Evolutionary conservation across 2,888 invertebrate species (phyloP).

Genomic region (Acanthosepion esculentum): DNA sequence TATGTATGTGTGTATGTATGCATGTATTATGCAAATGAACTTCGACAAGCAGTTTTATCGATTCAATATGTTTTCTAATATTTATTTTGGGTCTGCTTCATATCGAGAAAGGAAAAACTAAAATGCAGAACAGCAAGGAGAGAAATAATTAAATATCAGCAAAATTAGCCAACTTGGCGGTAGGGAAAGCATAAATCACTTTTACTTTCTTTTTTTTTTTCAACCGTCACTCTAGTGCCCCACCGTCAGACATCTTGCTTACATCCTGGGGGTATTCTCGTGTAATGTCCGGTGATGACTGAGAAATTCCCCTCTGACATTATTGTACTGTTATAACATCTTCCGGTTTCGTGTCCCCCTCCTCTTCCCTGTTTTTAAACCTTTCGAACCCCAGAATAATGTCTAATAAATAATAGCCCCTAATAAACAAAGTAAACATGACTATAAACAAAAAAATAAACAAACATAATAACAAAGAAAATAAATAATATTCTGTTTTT

Average conservation of each 20-base stretch:
- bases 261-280: constrained; percentile 17
- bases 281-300: background rate
- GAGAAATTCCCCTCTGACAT: background rate
- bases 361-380: background rate
- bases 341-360: background rate
- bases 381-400: background rate
- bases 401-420: background rate
- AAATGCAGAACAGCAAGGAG: too few relatives aligned
- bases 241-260: background rate
- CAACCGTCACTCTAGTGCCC: background rate
- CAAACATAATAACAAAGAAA: background rate
- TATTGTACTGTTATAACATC: background rate
- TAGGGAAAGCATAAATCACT: background rate
- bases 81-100: too few relatives aligned
- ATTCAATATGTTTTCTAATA: too few relatives aligned
- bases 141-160: too few relatives aligned
- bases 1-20: too few relatives aligned
- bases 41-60: too few relatives aligned
- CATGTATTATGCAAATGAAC: too few relatives aligned
- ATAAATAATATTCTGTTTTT: background rate
- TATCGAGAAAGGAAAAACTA: too few relatives aligned
- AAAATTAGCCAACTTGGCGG: background rate
- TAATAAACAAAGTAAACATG: background rate
- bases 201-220: background rate
- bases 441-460: background rate